A percentile compares a stretch with the other conserved stretches of the same genome.
These are phyloP conservation scores for Anas platyrhynchos DNA, from an alignment of 2,113 vertebrate genomes.

Conservation along the genomic window DNA sequence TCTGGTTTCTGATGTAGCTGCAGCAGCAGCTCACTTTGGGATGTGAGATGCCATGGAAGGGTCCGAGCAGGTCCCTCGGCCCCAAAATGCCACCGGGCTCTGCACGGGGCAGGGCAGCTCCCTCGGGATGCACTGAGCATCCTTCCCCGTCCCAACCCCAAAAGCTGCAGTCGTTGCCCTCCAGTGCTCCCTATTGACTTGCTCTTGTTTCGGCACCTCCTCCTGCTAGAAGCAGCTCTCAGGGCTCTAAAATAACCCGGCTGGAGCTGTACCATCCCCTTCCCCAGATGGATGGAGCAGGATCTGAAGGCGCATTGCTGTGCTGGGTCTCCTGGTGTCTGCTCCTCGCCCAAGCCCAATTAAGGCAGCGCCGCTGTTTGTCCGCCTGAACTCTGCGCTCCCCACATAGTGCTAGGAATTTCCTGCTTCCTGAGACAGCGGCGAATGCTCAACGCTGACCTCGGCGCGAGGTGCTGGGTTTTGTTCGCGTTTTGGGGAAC, in stretches of 20 bases:
- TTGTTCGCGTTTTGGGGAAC: background rate
- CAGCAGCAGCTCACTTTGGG: background rate
- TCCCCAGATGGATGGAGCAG: background rate
- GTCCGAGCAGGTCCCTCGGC: rapidly evolving
- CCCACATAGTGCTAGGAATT: conserved; percentile 18
- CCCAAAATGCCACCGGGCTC: rapidly evolving
- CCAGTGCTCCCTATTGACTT: background rate
- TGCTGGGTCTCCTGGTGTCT: rapidly evolving
- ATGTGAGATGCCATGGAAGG: rapidly evolving
- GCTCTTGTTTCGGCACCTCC: background rate
- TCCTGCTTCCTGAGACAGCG: conserved; percentile 30
- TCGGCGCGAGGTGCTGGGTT: background rate
- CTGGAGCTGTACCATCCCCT: background rate
- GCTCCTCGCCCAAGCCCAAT: background rate
- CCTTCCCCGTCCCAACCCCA: background rate
- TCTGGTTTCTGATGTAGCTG: background rate
- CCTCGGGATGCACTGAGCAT: background rate
- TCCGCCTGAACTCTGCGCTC: background rate
- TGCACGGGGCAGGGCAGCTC: background rate
- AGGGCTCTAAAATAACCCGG: rapidly evolving
- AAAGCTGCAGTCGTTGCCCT: background rate
- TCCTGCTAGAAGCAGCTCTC: background rate
- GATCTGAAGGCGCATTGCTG: background rate
- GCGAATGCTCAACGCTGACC: background rate
- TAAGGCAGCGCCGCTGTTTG: background rate